phyloP scores from a whole-genome alignment of 2,797 vertebrate species.

The Cossypha niveicapilla region DNA sequence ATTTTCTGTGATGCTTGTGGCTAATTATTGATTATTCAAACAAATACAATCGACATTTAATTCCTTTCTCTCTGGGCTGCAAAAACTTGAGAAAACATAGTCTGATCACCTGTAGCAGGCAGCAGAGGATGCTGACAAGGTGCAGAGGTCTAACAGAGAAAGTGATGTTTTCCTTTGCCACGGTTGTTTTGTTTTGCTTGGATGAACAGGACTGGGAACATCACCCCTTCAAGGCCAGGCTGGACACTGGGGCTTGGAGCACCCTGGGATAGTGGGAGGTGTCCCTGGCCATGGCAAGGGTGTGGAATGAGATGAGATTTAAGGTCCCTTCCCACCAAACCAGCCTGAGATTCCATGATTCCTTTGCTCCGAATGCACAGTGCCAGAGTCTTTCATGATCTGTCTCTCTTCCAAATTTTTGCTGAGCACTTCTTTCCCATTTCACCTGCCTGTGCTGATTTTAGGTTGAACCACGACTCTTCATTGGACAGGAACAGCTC shows the following conservation, averaged over 20 bases:
- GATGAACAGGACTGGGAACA: neutral
- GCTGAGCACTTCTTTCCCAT: neutral
- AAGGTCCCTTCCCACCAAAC: neutral
- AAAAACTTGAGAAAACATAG: neutral
- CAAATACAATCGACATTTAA: neutral
- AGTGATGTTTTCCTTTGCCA: neutral
- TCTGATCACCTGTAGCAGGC: too few relatives aligned
- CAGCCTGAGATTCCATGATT: neutral
- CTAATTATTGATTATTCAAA: neutral
- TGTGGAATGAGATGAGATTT: neutral
- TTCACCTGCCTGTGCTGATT: neutral
- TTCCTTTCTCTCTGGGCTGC: neutral
- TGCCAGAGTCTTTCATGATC: neutral
- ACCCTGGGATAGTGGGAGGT: neutral
- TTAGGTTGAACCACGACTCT: neutral
- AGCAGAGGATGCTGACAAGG: neutral
- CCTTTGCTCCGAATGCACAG: fast-evolving
- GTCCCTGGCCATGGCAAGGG: fast-evolving
- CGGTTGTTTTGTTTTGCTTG: neutral
- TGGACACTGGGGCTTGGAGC: neutral
- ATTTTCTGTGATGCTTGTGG: neutral
- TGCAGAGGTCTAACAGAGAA: neutral
- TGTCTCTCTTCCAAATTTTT: neutral
- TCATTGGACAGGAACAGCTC: neutral
- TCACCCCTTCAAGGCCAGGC: neutral